Conservation (phyloP, 1,140 invertebrate species). For the Drosophila simulans region DNA sequence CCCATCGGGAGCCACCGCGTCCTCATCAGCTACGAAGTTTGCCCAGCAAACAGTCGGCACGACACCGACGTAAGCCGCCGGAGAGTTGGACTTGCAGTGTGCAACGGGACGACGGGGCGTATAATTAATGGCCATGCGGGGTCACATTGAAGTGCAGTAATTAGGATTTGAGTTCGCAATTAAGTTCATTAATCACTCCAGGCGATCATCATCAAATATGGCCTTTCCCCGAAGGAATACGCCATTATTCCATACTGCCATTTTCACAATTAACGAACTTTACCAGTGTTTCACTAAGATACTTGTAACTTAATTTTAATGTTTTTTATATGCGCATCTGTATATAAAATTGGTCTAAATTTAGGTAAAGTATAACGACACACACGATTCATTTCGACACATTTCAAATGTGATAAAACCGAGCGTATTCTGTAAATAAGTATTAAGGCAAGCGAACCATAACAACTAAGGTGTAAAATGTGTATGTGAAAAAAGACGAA, state of each 20-base stretch:
- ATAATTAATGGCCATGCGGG: constrained; percentile 75
- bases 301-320: constrained; percentile 56
- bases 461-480: constrained; percentile 23
- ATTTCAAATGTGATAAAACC: constrained; percentile 74
- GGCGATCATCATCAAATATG: constrained; percentile 16
- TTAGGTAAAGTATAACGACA: not conserved
- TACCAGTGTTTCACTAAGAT: constrained; percentile 64
- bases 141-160: constrained; percentile 72
- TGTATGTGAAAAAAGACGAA: constrained; percentile 9
- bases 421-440: constrained; percentile 61
- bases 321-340: constrained; percentile 55
- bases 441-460: constrained; percentile 15
- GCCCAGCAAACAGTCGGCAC: constrained; percentile 63
- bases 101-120: constrained; percentile 43
- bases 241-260: constrained; percentile 56
- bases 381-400: constrained; percentile 44
- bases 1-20: constrained; percentile 27
- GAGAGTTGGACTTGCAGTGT: constrained; percentile 21
- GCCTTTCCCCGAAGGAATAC: constrained; percentile 2
- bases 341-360: constrained; percentile 44
- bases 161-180: constrained; percentile 78
- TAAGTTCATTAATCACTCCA: constrained; percentile 72
- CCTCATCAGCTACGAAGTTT: constrained; percentile 46
- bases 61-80: constrained; percentile 67
- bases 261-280: constrained; percentile 54